Percentiles rank a stretch among this genome's conserved stretches.
These are phyloP conservation scores for Ectemnius continuus DNA, from an alignment of 2,888 invertebrate species.

Conservation along the genomic window DNA sequence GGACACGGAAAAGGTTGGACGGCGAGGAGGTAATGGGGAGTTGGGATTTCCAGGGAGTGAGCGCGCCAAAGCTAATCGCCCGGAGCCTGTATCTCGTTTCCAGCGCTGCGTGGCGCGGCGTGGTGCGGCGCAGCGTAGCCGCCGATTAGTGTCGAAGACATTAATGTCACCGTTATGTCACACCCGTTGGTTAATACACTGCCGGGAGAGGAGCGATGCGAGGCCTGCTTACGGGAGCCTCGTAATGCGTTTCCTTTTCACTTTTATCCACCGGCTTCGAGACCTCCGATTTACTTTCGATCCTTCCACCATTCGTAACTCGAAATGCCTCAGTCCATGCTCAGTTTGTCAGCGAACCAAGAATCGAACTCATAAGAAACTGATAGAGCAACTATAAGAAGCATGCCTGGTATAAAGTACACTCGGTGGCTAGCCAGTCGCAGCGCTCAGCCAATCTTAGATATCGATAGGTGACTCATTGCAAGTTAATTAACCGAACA, in stretches of 20 bases:
- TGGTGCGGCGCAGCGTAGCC: background rate
- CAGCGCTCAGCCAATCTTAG: too few relatives aligned
- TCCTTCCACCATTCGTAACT: background rate
- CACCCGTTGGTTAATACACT: conserved; percentile 35
- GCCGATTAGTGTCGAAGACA: conserved; percentile 32
- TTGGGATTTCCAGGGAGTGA: conserved; percentile 6
- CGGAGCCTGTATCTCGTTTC: conserved; percentile 30
- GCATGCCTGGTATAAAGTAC: too few relatives aligned
- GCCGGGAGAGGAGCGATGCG: conserved; percentile 4
- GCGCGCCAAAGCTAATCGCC: conserved; percentile 20
- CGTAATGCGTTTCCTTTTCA: conserved; percentile 46
- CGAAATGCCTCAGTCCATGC: too few relatives aligned
- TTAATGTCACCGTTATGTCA: conserved; percentile 51
- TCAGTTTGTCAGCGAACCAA: too few relatives aligned
- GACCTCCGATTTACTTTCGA: conserved; percentile 17
- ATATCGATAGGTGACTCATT: conserved; percentile 3
- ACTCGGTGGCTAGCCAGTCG: too few relatives aligned
- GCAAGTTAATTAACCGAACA: conserved; percentile 1
- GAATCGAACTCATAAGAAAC: too few relatives aligned
- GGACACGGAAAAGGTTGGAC: background rate
- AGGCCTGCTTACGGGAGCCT: conserved; percentile 37
- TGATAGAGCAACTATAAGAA: too few relatives aligned
- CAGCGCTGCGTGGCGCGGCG: conserved; percentile 14
- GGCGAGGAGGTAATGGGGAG: background rate
- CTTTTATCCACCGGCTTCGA: conserved; percentile 37